Percentiles rank a stretch among this genome's conserved stretches.
Conservation (phyloP, 2,797 vertebrate species). For the Sphaeramia orbicularis region DNA sequence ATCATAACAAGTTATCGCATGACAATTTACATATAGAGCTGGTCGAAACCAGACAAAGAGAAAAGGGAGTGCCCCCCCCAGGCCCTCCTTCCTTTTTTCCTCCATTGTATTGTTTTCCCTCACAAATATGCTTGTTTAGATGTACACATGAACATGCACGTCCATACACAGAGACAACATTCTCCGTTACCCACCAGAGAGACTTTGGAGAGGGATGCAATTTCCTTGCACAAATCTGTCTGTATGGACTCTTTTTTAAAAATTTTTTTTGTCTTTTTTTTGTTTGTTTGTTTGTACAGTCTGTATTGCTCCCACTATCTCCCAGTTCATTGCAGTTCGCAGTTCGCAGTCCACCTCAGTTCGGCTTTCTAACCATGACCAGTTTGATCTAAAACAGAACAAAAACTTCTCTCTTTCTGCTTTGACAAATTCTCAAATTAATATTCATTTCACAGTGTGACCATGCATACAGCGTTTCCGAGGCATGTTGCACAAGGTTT, state of each 20-base stretch:
- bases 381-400: conserved; percentile 12
- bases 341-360: conserved; percentile 11
- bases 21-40: too few species aligned
- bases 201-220: conserved; percentile 33
- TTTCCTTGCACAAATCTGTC: conserved; percentile 30
- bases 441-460: conserved; percentile 3
- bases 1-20: too few species aligned
- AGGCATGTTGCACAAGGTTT: conserved; percentile 1
- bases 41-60: too few species aligned
- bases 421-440: conserved; percentile 2
- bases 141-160: conserved; percentile 3
- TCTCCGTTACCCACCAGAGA: conserved; percentile 43
- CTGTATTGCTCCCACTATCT: background rate
- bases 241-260: too few species aligned
- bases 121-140: conserved; percentile 23
- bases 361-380: conserved; percentile 9
- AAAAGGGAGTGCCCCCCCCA: conserved; percentile 7
- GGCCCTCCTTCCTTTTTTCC: conserved; percentile 7
- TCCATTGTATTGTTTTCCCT: conserved; percentile 20
- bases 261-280: too few species aligned
- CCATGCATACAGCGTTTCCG: background rate
- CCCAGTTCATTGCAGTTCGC: conserved; percentile 4
- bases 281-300: background rate
- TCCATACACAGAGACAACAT: conserved; percentile 7
- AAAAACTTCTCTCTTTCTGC: background rate